Conservation (phyloP, 30 jellyfish, hydroid and myxozoan genomes). For the Turritopsis dohrnii region DNA sequence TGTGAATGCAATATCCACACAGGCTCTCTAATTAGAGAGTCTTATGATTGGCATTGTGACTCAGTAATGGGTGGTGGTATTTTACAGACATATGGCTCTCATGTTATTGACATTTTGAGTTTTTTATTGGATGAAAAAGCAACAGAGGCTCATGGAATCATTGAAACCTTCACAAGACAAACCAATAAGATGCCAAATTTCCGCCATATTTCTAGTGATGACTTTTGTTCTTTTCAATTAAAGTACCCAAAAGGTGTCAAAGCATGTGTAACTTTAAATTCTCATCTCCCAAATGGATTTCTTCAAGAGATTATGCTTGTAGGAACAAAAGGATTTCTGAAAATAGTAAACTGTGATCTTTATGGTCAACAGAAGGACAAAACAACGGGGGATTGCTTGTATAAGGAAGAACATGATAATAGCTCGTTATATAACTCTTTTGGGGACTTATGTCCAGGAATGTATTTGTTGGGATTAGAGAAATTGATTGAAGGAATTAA, state of each 20-base stretch:
- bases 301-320: constrained; percentile 77
- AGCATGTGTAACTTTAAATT: constrained; percentile 86
- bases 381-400: constrained; percentile 45
- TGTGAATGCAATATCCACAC: constrained; percentile 95
- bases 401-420: constrained; percentile 36
- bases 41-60: constrained; percentile 94
- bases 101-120: constrained; percentile 65
- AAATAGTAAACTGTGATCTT: constrained; percentile 65
- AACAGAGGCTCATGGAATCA: constrained; percentile 81
- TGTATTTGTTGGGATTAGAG: constrained; percentile 79
- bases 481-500: constrained; percentile 72
- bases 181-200: constrained; percentile 69
- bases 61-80: constrained; percentile 98
- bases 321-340: constrained; percentile 84
- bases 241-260: constrained; percentile 73
- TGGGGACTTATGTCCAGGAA: constrained; percentile 57
- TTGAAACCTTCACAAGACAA: constrained; percentile 85
- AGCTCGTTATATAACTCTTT: constrained; percentile 37
- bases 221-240: constrained; percentile 84
- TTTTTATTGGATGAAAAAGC: constrained; percentile 69
- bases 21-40: constrained; percentile 40
- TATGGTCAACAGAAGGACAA: constrained; percentile 54
- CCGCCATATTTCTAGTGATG: constrained; percentile 97
- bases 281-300: constrained; percentile 84
- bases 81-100: constrained; percentile 85